phyloP scores from a whole-genome alignment of 2,113 vertebrate genomes.

The Nymphicus hollandicus region DNA sequence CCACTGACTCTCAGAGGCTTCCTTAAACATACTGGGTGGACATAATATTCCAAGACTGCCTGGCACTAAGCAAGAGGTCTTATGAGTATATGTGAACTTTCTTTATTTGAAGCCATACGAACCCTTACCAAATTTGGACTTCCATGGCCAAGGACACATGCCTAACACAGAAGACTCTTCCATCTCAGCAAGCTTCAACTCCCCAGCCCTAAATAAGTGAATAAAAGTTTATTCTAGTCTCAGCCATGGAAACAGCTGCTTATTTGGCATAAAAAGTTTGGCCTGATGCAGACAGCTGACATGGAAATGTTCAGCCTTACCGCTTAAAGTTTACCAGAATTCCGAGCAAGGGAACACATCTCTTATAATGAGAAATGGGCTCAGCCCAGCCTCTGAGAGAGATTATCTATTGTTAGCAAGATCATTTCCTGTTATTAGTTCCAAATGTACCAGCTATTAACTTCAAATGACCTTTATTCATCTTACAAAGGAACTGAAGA shows the following conservation, averaged over 20 bases:
- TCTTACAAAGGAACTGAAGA: not conserved
- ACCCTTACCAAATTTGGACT: not conserved
- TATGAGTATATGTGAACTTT: not conserved
- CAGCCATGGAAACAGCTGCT: not conserved
- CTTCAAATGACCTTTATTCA: conserved; percentile 7
- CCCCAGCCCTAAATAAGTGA: not conserved
- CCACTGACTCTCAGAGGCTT: not conserved
- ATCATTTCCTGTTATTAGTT: conserved; percentile 21
- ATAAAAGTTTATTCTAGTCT: not conserved
- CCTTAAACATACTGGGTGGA: not conserved
- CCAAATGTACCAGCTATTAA: conserved; percentile 14
- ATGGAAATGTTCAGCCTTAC: not conserved
- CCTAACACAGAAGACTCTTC: not conserved
- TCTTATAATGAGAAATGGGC: not conserved
- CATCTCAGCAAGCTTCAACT: not conserved
- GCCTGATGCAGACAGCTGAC: not conserved
- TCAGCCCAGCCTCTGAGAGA: not conserved
- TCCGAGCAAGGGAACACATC: not conserved
- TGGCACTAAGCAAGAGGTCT: not conserved
- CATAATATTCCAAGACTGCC: not conserved
- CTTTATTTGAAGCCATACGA: not conserved
- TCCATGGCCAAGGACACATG: not conserved
- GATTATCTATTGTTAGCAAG: not conserved
- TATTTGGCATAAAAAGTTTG: not conserved
- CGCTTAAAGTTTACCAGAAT: not conserved